Evolutionary conservation across 2,113 vertebrate species (phyloP).

Genomic region (Enhydra lutris): DNA sequence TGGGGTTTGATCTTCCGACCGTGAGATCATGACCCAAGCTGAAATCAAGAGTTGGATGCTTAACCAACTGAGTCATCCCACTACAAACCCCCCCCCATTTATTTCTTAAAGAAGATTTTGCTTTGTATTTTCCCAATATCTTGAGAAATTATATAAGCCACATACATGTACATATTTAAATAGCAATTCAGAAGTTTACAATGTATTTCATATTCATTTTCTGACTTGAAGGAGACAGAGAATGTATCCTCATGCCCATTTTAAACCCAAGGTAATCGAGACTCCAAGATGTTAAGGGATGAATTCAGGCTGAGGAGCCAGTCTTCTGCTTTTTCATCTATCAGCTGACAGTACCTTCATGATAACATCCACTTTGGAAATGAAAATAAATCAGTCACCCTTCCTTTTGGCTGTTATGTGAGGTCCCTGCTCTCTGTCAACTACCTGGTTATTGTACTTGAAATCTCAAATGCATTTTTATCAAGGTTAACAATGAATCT

Average conservation of each 20-base stretch:
- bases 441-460: not conserved
- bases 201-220: not conserved
- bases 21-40: not conserved
- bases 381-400: not conserved
- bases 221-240: not conserved
- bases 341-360: not conserved
- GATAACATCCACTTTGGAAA: not conserved
- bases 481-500: not conserved
- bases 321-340: not conserved
- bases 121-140: not conserved
- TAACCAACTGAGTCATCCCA: too few species aligned
- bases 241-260: not conserved
- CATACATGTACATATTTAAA: not conserved
- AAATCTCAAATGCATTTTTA: not conserved
- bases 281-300: not conserved
- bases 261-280: not conserved
- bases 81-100: not conserved
- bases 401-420: not conserved
- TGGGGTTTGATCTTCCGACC: not conserved
- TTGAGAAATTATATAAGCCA: not conserved
- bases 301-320: not conserved
- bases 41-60: too few species aligned
- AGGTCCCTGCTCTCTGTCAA: not conserved
- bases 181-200: not conserved
- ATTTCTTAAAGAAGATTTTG: not conserved